These are phyloP conservation scores for Eupithecia inturbata DNA, from an alignment of 2,888 invertebrate genomes.

Conservation along the genomic window DNA sequence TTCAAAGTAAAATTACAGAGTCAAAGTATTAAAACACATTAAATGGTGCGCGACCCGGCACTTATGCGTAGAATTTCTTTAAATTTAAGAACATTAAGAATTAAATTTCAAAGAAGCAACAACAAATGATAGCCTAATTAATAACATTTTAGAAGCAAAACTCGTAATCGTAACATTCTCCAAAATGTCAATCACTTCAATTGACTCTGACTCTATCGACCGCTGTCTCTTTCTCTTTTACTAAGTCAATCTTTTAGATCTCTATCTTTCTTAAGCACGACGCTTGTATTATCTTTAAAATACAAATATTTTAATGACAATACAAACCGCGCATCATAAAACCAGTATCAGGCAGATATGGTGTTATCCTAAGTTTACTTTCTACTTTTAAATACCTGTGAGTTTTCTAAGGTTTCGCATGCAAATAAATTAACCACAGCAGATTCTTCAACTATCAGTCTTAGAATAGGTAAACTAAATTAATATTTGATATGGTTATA, in stretches of 20 bases:
- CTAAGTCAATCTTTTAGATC: conserved; percentile 21
- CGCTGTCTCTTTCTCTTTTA: conserved; percentile 6
- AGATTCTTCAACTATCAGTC: conserved; percentile 70
- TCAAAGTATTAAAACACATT: not conserved
- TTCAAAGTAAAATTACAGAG: not conserved
- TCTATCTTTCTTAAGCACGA: conserved; percentile 1
- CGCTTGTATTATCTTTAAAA: no score
- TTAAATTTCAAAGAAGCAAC: not conserved
- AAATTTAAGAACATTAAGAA: not conserved
- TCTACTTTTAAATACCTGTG: not conserved
- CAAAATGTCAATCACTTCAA: conserved; percentile 70
- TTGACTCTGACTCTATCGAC: conserved; percentile 60
- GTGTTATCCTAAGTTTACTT: not conserved
- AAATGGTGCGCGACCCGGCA: not conserved
- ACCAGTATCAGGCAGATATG: not conserved
- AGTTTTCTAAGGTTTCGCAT: conserved; percentile 19
- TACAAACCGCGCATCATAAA: not conserved
- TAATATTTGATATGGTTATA: conserved; percentile 49
- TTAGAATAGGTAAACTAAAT: conserved; percentile 63
- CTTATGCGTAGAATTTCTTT: not conserved
- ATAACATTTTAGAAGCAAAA: conserved; percentile 30
- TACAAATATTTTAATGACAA: not conserved
- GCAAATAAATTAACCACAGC: conserved; percentile 55
- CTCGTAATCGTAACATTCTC: conserved; percentile 38
- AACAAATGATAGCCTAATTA: not conserved